Evolutionary conservation across 1,140 invertebrate species (phyloP).

Genomic region (Brachionus rubens): DNA sequence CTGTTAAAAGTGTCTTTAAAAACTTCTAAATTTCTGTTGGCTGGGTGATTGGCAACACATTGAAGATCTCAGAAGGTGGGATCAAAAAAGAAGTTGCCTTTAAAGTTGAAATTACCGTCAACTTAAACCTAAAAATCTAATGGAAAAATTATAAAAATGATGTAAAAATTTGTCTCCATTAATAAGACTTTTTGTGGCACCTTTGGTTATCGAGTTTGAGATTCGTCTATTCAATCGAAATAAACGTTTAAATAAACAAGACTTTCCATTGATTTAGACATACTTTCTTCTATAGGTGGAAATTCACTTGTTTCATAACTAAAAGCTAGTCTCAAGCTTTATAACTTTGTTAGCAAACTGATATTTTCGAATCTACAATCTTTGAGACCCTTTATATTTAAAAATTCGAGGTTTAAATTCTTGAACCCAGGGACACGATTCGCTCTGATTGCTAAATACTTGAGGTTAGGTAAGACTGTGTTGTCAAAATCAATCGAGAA

Average conservation of each 20-base stretch:
- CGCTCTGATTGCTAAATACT: constrained; percentile 9
- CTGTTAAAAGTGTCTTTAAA: background rate
- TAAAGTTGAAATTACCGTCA: background rate
- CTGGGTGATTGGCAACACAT: too few relatives aligned
- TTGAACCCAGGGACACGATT: background rate
- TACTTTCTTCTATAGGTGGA: background rate
- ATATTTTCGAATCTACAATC: background rate
- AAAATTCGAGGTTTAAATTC: constrained; percentile 18
- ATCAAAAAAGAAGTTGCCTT: too few relatives aligned
- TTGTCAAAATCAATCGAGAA: background rate
- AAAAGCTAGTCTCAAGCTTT: background rate
- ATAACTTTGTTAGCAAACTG: background rate
- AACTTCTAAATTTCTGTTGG: too few relatives aligned
- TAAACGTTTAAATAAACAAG: background rate
- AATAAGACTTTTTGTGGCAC: background rate
- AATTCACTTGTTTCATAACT: background rate
- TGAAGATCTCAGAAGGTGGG: too few relatives aligned
- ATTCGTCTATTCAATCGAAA: background rate
- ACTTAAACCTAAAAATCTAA: background rate
- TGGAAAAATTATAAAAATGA: background rate
- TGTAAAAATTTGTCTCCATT: background rate
- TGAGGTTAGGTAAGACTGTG: background rate
- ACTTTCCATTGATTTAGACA: background rate
- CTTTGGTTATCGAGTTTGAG: background rate
- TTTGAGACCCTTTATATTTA: background rate